Evolutionary conservation across 2,888 invertebrate genomes (phyloP).

Genomic region (Urechis unicinctus): DNA sequence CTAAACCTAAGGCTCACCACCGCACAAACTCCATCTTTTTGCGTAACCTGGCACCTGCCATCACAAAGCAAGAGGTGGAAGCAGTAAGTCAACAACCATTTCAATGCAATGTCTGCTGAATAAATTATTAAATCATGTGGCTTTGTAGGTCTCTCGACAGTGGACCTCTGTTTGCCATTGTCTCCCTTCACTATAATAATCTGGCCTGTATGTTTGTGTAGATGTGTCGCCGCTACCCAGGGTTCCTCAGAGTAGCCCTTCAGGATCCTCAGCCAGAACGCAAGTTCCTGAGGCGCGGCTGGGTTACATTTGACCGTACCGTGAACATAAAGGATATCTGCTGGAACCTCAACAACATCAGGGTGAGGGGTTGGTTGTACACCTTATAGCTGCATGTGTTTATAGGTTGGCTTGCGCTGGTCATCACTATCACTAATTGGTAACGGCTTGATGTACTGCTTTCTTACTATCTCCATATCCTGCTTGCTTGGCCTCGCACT

Average conservation of each 20-base stretch:
- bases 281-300: slow-evolving; percentile 92
- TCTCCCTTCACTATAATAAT: neutral
- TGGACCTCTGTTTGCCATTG: neutral
- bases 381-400: neutral
- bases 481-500: too few relatives aligned
- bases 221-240: slow-evolving; percentile 75
- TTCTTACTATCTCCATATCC: too few relatives aligned
- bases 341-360: slow-evolving; percentile 94
- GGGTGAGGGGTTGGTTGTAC: slow-evolving; percentile 55
- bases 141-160: neutral
- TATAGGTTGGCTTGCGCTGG: neutral
- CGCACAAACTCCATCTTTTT: slow-evolving; percentile 96
- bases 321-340: slow-evolving; percentile 99
- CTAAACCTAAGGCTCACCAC: slow-evolving; percentile 62
- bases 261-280: slow-evolving; percentile 96
- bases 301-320: slow-evolving; percentile 94
- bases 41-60: slow-evolving; percentile 88
- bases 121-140: neutral
- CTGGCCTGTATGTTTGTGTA: slow-evolving; percentile 40
- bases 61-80: slow-evolving; percentile 95
- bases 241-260: slow-evolving; percentile 88
- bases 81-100: slow-evolving; percentile 60
- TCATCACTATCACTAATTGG: too few relatives aligned
- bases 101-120: neutral
- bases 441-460: too few relatives aligned